These are phyloP conservation scores for Lanius ludovicianus DNA, from an alignment of 2,113 vertebrate species.

Conservation along the genomic window DNA sequence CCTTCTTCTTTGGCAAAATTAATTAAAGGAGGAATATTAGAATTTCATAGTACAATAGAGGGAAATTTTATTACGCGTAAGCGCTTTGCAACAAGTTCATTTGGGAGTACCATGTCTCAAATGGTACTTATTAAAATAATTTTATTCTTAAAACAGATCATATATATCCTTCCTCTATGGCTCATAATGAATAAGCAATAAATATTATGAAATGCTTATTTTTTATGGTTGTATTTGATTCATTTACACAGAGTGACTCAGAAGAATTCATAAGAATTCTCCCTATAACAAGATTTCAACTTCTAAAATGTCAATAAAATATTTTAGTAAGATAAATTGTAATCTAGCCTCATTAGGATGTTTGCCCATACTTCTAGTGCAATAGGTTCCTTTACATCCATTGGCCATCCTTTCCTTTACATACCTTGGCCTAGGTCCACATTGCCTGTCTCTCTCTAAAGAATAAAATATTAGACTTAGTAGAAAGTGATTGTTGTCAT, in stretches of 20 bases:
- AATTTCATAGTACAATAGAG: background rate
- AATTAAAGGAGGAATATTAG: conserved; percentile 12
- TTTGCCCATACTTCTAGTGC: background rate
- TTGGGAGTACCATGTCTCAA: background rate
- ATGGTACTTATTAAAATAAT: background rate
- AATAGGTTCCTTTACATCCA: background rate
- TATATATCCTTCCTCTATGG: background rate
- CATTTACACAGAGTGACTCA: background rate
- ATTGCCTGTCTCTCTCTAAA: background rate
- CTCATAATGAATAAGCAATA: background rate
- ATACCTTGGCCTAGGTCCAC: background rate
- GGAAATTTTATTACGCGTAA: background rate
- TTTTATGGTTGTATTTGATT: background rate
- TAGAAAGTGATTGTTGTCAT: background rate
- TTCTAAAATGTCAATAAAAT: background rate
- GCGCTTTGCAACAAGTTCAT: background rate
- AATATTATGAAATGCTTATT: background rate
- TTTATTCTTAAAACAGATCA: conserved; percentile 8
- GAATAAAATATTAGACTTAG: background rate
- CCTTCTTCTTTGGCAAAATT: background rate
- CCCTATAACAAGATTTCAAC: background rate
- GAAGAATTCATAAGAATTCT: background rate
- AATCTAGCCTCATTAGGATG: background rate
- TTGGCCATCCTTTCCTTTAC: background rate
- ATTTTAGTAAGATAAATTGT: background rate